Conservation (phyloP, 2,113 vertebrate genomes). For the Cephalopterus ornatus region DNA sequence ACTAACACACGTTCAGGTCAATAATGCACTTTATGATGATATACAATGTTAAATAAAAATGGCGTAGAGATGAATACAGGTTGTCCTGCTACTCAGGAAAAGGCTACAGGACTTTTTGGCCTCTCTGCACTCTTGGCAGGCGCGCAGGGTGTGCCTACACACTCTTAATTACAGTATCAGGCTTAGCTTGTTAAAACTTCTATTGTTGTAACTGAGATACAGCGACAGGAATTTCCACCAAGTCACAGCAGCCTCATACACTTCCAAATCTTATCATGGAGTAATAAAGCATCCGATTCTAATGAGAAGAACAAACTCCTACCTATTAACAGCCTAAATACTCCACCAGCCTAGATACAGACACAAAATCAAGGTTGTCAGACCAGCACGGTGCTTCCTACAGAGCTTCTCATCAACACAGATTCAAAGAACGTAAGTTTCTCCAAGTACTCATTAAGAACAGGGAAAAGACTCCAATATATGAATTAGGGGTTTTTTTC, state of each 20-base stretch:
- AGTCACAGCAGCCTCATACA: background rate
- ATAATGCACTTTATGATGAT: background rate
- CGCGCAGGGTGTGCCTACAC: background rate
- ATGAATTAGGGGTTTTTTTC: background rate
- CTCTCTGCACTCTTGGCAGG: background rate
- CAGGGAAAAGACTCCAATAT: background rate
- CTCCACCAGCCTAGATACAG: background rate
- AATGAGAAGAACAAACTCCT: background rate
- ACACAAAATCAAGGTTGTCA: background rate
- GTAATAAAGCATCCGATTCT: background rate
- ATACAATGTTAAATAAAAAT: background rate
- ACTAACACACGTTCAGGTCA: background rate
- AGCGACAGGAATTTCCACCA: background rate
- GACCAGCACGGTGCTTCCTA: background rate
- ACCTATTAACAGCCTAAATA: background rate
- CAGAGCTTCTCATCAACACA: background rate
- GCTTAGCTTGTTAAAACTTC: constrained; percentile 20
- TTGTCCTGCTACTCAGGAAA: background rate
- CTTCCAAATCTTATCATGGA: background rate
- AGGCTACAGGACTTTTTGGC: background rate
- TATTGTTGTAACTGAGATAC: background rate
- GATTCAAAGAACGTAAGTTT: background rate
- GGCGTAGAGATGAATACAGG: background rate
- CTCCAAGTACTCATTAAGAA: background rate
- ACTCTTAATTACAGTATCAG: constrained; percentile 24